These are phyloP conservation scores for Leptatherina wallacei DNA, from an alignment of 2,797 vertebrate species.

Conservation along the genomic window DNA sequence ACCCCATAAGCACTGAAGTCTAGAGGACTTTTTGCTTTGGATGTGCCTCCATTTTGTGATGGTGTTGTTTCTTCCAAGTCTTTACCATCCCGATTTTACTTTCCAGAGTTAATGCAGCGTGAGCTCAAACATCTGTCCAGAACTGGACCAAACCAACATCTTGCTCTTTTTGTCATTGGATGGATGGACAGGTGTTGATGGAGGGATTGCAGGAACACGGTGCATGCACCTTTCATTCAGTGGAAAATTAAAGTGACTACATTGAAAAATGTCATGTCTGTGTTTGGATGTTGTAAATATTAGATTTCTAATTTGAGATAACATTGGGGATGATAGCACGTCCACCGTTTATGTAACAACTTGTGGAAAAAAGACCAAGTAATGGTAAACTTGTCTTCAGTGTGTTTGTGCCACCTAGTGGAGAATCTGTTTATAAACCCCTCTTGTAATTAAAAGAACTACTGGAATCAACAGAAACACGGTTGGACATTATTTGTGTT, in stretches of 20 bases:
- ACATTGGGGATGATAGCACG: neutral
- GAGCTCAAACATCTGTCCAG: constrained; percentile 16
- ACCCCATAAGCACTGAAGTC: constrained; percentile 63
- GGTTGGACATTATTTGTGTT: neutral
- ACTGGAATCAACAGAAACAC: neutral
- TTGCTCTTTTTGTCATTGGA: neutral
- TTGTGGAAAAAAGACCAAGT: neutral
- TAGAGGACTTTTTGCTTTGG: constrained; percentile 63
- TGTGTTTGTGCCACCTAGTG: constrained; percentile 10
- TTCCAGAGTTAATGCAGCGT: neutral
- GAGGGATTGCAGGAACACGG: neutral
- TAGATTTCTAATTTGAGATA: constrained; percentile 10
- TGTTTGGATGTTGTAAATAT: constrained; percentile 11
- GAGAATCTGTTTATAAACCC: neutral
- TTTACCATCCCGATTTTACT: neutral
- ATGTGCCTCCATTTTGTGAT: constrained; percentile 71
- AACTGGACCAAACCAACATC: constrained; percentile 15
- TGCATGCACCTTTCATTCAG: neutral
- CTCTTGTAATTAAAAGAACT: neutral
- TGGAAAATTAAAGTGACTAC: neutral
- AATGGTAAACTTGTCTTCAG: neutral
- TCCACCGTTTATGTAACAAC: neutral
- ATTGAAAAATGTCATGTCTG: neutral
- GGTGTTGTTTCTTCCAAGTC: neutral
- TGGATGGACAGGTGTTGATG: neutral